These are phyloP conservation scores for Hippoglossus stenolepis DNA, from an alignment of 2,113 vertebrate genomes.

Conservation along the genomic window DNA sequence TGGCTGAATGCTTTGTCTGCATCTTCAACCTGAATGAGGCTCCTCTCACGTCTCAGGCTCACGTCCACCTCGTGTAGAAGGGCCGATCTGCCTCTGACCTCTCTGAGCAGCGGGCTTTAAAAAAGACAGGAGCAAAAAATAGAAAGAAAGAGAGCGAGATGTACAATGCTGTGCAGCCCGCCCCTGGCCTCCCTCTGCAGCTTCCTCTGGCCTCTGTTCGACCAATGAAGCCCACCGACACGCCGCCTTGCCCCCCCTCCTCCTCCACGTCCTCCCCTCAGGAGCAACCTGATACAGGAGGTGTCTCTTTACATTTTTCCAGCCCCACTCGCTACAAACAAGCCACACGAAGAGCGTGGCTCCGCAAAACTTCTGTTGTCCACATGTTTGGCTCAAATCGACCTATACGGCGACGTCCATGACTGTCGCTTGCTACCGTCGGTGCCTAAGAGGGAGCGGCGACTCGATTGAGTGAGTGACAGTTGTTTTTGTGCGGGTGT, in stretches of 20 bases:
- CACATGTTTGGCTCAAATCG: conserved; percentile 47
- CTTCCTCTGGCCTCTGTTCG: conserved; percentile 46
- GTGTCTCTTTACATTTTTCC: conserved; percentile 75
- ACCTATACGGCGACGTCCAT: conserved; percentile 26
- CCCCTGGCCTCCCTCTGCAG: conserved; percentile 15
- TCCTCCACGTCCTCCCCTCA: conserved; percentile 39
- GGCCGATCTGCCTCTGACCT: conserved; percentile 26
- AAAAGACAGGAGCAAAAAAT: conserved; percentile 59
- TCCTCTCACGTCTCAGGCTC: background rate
- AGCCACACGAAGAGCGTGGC: conserved; percentile 39
- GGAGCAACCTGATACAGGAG: conserved; percentile 76
- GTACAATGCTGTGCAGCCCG: conserved; percentile 34
- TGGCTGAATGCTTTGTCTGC: background rate
- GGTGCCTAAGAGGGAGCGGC: conserved; percentile 48
- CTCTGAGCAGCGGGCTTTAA: conserved; percentile 22
- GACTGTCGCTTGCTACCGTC: conserved; percentile 19
- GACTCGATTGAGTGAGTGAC: conserved; percentile 69
- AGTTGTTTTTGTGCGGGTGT: conserved; percentile 4
- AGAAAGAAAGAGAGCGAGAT: conserved; percentile 45
- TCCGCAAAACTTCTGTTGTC: conserved; percentile 22
- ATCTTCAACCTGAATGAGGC: background rate
- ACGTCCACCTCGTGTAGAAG: background rate
- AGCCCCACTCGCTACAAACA: conserved; percentile 59
- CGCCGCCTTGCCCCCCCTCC: conserved; percentile 17
- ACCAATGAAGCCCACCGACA: conserved; percentile 66